Percentiles rank a stretch among this genome's conserved stretches.
These are phyloP conservation scores for Bicyclus anynana DNA, from an alignment of 1,140 invertebrate species.

Conservation along the genomic window DNA sequence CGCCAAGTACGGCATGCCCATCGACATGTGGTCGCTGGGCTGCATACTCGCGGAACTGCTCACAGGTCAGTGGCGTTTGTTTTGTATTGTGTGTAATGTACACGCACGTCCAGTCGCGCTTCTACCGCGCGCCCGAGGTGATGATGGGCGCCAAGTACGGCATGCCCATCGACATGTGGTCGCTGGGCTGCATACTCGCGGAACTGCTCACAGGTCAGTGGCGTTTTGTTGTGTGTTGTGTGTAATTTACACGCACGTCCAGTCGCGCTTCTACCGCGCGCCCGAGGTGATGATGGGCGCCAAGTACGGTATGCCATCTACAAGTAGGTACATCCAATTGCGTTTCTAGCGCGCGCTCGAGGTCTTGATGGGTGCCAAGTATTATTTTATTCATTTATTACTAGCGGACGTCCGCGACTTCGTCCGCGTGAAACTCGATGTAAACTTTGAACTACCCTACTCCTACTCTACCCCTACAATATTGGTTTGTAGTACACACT, in stretches of 20 bases:
- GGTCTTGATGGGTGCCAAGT: slow-evolving; percentile 97
- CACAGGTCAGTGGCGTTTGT: slow-evolving; percentile 64
- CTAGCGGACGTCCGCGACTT: too few species aligned
- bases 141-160: slow-evolving; percentile 98
- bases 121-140: slow-evolving; percentile 99
- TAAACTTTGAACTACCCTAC: too few species aligned
- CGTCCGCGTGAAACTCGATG: too few species aligned
- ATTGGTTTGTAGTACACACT: too few species aligned
- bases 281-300: slow-evolving; percentile 99
- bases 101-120: slow-evolving; percentile 99
- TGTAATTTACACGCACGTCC: slow-evolving; percentile 99
- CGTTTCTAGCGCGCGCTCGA: slow-evolving; percentile 99
- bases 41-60: slow-evolving; percentile 86
- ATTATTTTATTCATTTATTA: too few species aligned
- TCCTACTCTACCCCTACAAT: too few species aligned
- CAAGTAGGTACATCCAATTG: slow-evolving; percentile 99
- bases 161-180: slow-evolving; percentile 99
- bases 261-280: slow-evolving; percentile 98
- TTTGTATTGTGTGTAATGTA: too few species aligned
- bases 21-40: slow-evolving; percentile 99
- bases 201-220: slow-evolving; percentile 81
- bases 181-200: slow-evolving; percentile 88
- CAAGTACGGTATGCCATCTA: slow-evolving; percentile 99
- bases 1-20: slow-evolving; percentile 97
- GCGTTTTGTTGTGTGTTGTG: too few species aligned